A percentile compares a stretch with the other conserved stretches of the same genome.
These are phyloP conservation scores for Dendrolimus kikuchii DNA, from an alignment of 1,140 invertebrate genomes.

Conservation along the genomic window DNA sequence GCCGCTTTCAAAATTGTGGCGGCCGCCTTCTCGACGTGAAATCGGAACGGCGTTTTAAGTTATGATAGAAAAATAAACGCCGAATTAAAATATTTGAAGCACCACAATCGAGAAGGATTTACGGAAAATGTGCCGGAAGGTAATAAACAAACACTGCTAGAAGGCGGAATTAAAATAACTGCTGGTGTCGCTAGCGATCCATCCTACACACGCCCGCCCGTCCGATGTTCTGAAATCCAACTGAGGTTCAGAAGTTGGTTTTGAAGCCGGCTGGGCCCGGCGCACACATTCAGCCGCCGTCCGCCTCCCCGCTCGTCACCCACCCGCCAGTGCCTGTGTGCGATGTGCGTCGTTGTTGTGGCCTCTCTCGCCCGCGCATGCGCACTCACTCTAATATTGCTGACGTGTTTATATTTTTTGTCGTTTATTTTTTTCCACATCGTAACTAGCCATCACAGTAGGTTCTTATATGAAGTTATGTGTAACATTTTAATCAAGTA, in stretches of 20 bases:
- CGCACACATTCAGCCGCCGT: conserved; percentile 26
- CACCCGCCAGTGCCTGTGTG: conserved; percentile 8
- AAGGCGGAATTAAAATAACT: conserved; percentile 67
- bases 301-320: conserved; percentile 21
- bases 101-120: conserved; percentile 67
- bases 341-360: conserved; percentile 45
- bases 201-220: conserved; percentile 69
- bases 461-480: conserved; percentile 1
- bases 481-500: conserved; percentile 6
- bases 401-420: conserved; percentile 71
- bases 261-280: conserved; percentile 39
- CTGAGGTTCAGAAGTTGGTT: conserved; percentile 33
- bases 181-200: conserved; percentile 64
- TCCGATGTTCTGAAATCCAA: conserved; percentile 72
- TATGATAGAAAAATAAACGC: conserved; percentile 45
- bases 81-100: conserved; percentile 52
- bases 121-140: conserved; percentile 62
- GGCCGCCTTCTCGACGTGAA: conserved; percentile 68
- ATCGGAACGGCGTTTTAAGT: conserved; percentile 61
- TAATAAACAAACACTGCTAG: conserved; percentile 70
- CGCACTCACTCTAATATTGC: conserved; percentile 49
- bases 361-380: conserved; percentile 49
- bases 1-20: conserved; percentile 69
- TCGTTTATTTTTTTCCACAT: conserved; percentile 41
- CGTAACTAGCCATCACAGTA: conserved; percentile 11